A percentile compares a stretch with the other conserved stretches of the same genome.
phyloP scores from a whole-genome alignment of 2,113 vertebrate genomes.

The Amia ocellicauda region DNA sequence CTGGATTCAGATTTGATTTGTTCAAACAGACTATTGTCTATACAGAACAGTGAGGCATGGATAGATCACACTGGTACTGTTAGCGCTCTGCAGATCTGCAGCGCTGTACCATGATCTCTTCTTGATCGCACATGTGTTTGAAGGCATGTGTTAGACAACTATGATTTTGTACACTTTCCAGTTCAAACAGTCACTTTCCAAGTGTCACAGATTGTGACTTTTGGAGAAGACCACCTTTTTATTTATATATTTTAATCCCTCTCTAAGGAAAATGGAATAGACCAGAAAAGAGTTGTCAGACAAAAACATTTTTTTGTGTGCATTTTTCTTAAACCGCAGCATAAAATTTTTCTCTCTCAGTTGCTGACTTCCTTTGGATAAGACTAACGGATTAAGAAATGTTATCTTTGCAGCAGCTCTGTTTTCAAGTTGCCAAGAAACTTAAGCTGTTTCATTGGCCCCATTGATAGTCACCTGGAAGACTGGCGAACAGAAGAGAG shows the following conservation, averaged over 20 bases:
- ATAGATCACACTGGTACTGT: slow-evolving; percentile 38
- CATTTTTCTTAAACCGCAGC: too few species aligned
- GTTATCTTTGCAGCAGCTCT: too few species aligned
- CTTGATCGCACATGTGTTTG: slow-evolving; percentile 32
- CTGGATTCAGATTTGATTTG: background rate
- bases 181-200: background rate
- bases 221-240: background rate
- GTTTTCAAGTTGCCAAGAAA: too few species aligned
- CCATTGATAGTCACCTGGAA: too few species aligned
- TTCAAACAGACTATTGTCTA: slow-evolving; percentile 3
- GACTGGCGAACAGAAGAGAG: too few species aligned
- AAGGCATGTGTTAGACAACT: slow-evolving; percentile 35
- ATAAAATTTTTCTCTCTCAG: too few species aligned
- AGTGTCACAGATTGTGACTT: slow-evolving; percentile 9
- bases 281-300: too few species aligned
- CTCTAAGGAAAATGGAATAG: too few species aligned
- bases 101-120: slow-evolving; percentile 30
- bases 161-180: slow-evolving; percentile 27
- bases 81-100: slow-evolving; percentile 29
- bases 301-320: too few species aligned
- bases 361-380: too few species aligned
- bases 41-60: slow-evolving; percentile 7
- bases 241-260: background rate
- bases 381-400: too few species aligned
- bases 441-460: too few species aligned